These are phyloP conservation scores for Stenurella melanura DNA, from an alignment of 2,888 invertebrate species.

Conservation along the genomic window DNA sequence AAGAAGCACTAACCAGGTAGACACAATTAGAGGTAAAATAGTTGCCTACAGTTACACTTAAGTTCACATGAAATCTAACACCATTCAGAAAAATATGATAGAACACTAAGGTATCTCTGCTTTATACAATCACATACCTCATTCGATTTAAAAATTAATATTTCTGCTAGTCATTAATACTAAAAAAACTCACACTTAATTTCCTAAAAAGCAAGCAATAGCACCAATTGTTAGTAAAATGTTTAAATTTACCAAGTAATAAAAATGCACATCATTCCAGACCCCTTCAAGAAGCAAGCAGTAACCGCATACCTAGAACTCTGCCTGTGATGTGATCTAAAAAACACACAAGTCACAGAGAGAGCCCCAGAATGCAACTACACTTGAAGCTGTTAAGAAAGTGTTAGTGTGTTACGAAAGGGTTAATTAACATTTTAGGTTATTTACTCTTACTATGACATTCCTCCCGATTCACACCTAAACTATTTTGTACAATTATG, in stretches of 20 bases:
- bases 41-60: too few relatives aligned
- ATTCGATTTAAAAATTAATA: too few relatives aligned
- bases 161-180: background rate
- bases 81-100: too few relatives aligned
- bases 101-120: too few relatives aligned
- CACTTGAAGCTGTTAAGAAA: conserved; percentile 48
- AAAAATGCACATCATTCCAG: background rate
- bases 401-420: conserved; percentile 34
- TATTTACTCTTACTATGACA: background rate
- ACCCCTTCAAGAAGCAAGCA: conserved; percentile 53
- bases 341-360: conserved; percentile 84
- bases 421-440: background rate
- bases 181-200: background rate
- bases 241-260: background rate
- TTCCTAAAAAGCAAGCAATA: conserved; percentile 1
- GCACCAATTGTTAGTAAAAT: background rate
- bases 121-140: too few relatives aligned
- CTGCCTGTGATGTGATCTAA: conserved; percentile 93
- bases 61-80: too few relatives aligned
- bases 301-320: conserved; percentile 90
- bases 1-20: too few relatives aligned
- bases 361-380: conserved; percentile 80
- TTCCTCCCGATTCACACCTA: background rate
- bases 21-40: too few relatives aligned
- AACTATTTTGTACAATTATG: background rate